Conservation (phyloP, 2,888 invertebrate genomes). For the Zygogramma bicolorata region DNA sequence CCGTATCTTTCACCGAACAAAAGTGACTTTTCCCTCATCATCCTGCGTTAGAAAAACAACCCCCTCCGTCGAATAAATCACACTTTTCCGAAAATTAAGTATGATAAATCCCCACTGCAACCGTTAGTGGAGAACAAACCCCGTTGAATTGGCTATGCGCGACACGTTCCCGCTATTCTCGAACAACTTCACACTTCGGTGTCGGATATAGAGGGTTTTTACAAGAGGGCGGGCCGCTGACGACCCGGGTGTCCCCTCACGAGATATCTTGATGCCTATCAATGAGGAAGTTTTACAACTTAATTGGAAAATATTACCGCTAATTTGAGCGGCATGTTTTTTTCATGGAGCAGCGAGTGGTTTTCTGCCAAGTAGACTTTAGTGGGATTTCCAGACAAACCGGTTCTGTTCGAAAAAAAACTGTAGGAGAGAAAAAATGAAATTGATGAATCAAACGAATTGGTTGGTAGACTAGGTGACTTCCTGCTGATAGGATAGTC, state of each 20-base stretch:
- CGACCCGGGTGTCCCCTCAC: slow-evolving; percentile 46
- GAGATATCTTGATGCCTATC: slow-evolving; percentile 54
- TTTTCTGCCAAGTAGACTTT: too few relatives aligned
- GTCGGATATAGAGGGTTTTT: slow-evolving; percentile 35
- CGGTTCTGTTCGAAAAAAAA: too few relatives aligned
- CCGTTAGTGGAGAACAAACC: slow-evolving; percentile 39
- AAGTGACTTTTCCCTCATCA: background rate
- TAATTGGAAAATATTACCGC: slow-evolving; percentile 45
- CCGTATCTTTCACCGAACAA: background rate
- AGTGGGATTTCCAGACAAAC: too few relatives aligned
- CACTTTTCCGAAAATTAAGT: slow-evolving; percentile 42
- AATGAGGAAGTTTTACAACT: slow-evolving; percentile 46
- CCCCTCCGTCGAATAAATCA: slow-evolving; percentile 32
- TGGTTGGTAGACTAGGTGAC: too few relatives aligned
- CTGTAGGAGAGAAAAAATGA: too few relatives aligned
- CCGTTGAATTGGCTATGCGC: slow-evolving; percentile 53
- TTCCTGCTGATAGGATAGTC: too few relatives aligned
- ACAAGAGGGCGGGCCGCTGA: slow-evolving; percentile 48
- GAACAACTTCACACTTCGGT: slow-evolving; percentile 51
- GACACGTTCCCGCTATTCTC: slow-evolving; percentile 63
- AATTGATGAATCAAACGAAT: too few relatives aligned
- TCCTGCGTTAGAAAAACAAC: background rate
- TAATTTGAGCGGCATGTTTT: slow-evolving; percentile 24
- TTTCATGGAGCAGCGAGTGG: background rate
- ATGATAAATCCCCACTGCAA: slow-evolving; percentile 42